Evolutionary conservation across 2,797 vertebrate species (phyloP), one percentile per base, ranked within the genome.

Genomic region (Sebastes glaucus): DNA sequence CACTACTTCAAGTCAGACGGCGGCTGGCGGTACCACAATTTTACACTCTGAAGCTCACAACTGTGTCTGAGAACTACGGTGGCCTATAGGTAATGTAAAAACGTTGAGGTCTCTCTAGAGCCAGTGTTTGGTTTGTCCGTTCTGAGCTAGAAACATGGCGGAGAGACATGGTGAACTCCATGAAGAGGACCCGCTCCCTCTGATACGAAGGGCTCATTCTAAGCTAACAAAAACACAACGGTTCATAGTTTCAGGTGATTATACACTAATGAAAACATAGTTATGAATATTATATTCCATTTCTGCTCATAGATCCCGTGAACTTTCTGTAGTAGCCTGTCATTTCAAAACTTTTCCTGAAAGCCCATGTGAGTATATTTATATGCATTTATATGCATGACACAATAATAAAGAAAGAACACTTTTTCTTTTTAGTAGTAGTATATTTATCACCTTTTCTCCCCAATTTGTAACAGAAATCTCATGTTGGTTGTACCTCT

Each of bases 401-500:
- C 25, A 16, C 25, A 70, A 59, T 57, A n/a, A 35, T 10, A n/a
- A 32, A 53, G 9, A 55, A 13, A 55, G 3, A 22, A 18, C 16
- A 18, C 42, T 46, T 23, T 55, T 55, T 27, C 3, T 42, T 42
- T 18, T 71, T 20, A 23, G n/a, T 35, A 32, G 13, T 27, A 3
- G 16, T 30, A 23, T 32, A 64, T 64, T 56, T 9, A 65, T 6
- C n/a, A 33, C 35, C 3, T n/a, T 49, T 71, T 65, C 52, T 65
- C 52, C 27, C n/a, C 33, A 65, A 16, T 72, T 52, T 72, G 38
- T 7, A 60, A 23, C n/a, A 27, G 7, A 63, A 18, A 69, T 49
- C 3, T 59, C 63, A 13, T 16, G 20, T 6, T 62, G 28, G 18
- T 13, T 60, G 32, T 88, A 97, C 96, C 95, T 96, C 91, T 46